Percentiles rank a stretch among this genome's conserved stretches.
phyloP scores from a whole-genome alignment of 2,797 vertebrate genomes.

The Dermochelys coriacea region DNA sequence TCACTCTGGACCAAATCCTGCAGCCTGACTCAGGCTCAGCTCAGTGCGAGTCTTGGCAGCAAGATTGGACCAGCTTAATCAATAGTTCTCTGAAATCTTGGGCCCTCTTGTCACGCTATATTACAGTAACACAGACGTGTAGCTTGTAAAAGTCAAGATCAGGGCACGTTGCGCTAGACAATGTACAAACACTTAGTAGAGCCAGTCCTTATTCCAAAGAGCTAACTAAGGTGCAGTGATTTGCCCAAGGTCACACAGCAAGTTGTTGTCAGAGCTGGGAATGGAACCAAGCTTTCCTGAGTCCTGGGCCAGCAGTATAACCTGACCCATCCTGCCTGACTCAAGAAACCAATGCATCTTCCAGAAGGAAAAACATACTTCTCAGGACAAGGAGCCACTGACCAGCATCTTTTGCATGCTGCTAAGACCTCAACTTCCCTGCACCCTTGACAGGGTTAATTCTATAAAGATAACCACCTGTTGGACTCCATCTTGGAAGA shows the following conservation, averaged over 20 bases:
- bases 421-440: not conserved
- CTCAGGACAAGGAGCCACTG: not conserved
- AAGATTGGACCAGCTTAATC: not conserved
- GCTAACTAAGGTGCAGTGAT: not conserved
- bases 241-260: not conserved
- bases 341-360: not conserved
- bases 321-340: not conserved
- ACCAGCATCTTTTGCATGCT: not conserved
- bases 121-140: not conserved
- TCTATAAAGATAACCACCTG: not conserved
- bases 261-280: not conserved
- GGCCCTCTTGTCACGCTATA: not conserved
- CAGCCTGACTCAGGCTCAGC: not conserved
- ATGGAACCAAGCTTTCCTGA: not conserved
- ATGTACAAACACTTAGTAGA: not conserved
- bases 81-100: not conserved
- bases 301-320: not conserved
- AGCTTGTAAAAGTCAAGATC: not conserved
- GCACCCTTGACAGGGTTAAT: not conserved
- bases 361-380: not conserved
- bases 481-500: not conserved
- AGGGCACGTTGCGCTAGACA: not conserved
- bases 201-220: not conserved
- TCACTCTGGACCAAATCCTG: not conserved
- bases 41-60: not conserved